Percentiles rank a stretch among this genome's conserved stretches.
Evolutionary conservation across 2,113 vertebrate genomes (phyloP).

Genomic region (Porphyrio hochstetteri): DNA sequence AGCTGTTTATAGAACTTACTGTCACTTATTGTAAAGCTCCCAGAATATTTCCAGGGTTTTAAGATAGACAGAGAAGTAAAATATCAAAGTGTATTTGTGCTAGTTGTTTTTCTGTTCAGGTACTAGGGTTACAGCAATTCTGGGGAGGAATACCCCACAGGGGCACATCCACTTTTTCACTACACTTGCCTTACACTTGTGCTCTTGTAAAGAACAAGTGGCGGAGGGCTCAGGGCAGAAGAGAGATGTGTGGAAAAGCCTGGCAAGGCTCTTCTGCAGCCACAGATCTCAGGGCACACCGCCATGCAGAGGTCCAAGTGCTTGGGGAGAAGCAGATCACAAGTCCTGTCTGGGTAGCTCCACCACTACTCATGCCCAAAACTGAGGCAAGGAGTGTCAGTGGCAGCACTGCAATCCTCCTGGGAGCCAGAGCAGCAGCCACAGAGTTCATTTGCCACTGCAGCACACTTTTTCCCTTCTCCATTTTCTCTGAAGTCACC

Average conservation of each 20-base stretch:
- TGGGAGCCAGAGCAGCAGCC: neutral
- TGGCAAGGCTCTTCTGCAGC: neutral
- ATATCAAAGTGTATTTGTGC: neutral
- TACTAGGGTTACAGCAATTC: neutral
- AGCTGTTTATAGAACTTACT: neutral
- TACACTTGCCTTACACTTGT: accelerated
- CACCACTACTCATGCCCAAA: neutral
- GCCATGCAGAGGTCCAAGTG: neutral
- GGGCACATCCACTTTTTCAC: neutral
- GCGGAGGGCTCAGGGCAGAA: accelerated
- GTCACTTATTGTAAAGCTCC: neutral
- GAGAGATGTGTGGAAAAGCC: neutral
- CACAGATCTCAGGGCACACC: neutral
- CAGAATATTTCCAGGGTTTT: neutral
- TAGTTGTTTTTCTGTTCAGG: neutral
- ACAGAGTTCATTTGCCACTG: neutral
- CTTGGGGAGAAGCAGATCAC: neutral
- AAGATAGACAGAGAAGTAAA: neutral
- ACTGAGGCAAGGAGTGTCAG: neutral
- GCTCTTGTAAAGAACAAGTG: neutral
- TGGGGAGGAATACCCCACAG: neutral
- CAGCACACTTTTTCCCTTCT: neutral
- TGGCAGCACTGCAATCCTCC: neutral
- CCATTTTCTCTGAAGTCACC: neutral
- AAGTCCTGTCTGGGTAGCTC: neutral